phyloP scores from a whole-genome alignment of 2,888 invertebrate genomes.

The Pollenia amentaria region DNA sequence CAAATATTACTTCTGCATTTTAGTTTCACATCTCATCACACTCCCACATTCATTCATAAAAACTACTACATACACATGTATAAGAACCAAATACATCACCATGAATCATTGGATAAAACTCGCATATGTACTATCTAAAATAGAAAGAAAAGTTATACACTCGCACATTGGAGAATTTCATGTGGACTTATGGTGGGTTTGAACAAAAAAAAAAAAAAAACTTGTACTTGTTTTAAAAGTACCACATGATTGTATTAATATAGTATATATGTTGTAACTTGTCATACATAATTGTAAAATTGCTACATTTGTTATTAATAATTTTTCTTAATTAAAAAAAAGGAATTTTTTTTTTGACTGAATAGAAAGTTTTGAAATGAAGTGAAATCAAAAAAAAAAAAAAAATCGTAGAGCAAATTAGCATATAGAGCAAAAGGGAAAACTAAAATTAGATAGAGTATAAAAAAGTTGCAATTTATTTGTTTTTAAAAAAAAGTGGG shows the following conservation, averaged over 20 bases:
- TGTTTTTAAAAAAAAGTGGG: too few relatives aligned
- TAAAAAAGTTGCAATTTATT: neutral
- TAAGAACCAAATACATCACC: conserved; percentile 5
- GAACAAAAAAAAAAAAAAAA: neutral
- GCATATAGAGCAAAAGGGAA: neutral
- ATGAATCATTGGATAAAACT: conserved; percentile 12
- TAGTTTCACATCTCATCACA: neutral
- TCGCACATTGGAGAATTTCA: conserved; percentile 14
- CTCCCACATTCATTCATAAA: too few relatives aligned
- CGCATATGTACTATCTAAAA: neutral
- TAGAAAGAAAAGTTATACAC: conserved; percentile 12
- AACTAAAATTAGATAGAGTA: neutral
- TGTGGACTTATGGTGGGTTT: conserved; percentile 12
- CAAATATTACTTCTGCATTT: neutral
- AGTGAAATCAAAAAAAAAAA: too few relatives aligned
- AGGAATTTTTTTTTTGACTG: neutral
- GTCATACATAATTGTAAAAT: conserved; percentile 24
- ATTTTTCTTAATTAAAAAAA: conserved; percentile 33
- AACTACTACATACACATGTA: too few relatives aligned
- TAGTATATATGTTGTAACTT: neutral
- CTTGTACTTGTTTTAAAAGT: neutral
- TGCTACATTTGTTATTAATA: conserved; percentile 19
- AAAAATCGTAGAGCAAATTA: too few relatives aligned
- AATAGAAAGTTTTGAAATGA: neutral
- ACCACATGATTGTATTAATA: neutral